Base-by-base conservation (phyloP, 1,140 invertebrate genomes). In the Lucilia sericata region DNA sequence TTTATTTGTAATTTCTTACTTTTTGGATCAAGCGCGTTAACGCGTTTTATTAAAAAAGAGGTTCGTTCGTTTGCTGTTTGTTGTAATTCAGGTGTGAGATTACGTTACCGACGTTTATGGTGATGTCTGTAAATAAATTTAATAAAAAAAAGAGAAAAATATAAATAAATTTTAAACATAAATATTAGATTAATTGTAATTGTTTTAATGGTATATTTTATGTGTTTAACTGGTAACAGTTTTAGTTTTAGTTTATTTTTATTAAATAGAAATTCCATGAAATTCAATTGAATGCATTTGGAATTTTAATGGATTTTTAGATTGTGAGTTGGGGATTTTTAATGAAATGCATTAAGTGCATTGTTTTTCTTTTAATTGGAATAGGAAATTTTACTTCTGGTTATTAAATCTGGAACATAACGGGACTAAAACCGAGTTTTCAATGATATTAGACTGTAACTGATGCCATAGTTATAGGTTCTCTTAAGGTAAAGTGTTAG, bases 41-140 rank as follows among this genome's bases (percentile, higher is more conserved):
- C 42, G 42, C 42, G 42, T 42, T 42, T 42, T 30, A 30, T 2
- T 30, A 30, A 42, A 42, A 42, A 42, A 42, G 42, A 42, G 51
- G 5, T 55, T 55, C 42, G 42, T 42, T 42, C 42, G 42, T 42
- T 42, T 42, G 2, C 13, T 55, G 51, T 17, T 55, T 55, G 65
- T 70, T 21, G 21, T 70, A 70, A 70, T 70, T 70, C 65, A 70
- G 19, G 9, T 70, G 65, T 30, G 25, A 30, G 25, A 30, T 30
- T 30, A 30, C 25, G 12, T 70, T 70, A 25, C 21, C 65, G 65
- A 70, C 65, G 65, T 70, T 60, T 70, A 70, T 70, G 65, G 65
- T 70, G 65, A 70, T 70, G 21, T 70, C 65, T 70, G 65, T 70
- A 70, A 65, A 70, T 70, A 70, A 2, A 70, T 12, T 25, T 7